Base-by-base conservation (phyloP, 2,888 invertebrate genomes). In the Trichogramma evanescens region DNA sequence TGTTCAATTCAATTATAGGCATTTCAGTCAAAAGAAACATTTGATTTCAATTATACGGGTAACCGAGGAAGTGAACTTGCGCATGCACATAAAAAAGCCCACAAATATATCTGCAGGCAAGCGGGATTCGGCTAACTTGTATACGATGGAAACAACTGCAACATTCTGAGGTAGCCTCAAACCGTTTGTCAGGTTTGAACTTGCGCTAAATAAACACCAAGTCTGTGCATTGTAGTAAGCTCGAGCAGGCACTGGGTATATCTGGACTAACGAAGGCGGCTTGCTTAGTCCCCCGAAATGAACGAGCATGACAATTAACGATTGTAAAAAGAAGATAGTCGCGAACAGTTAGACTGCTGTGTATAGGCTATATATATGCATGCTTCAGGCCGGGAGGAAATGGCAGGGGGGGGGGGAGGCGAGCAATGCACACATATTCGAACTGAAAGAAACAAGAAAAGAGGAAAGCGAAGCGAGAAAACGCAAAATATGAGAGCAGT, bases 401-500 rank as follows among this genome's bases (percentile, higher is more conserved):
- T 54, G 57, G 46, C 51, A 53, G 38, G 53, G 41, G 54, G 45
- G 40, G n/a, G n/a, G n/a, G n/a, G n/a, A 44, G 49, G 49, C 13
- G 49, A 45, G 43, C 45, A 10, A 26, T 26, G 57, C 48, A 10
- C 13, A 50, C 13, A 50, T 50, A 50, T 40, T 8, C 8, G 8
- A 9, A 42, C 42, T 51, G 46, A 51, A 57, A 64, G 63, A 65
- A 70, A 71, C 69, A 71, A 70, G 71, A 67, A 70, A 68, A 67
- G 67, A 68, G 68, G 65, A 26, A 26, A 26, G 26, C 26, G 26
- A 26, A 26, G 26, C 26, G 26, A 70, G 71, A 73, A 76, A 75
- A 73, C 71, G 70, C 74, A 70, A 77, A 76, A 77, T 77, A 77
- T 76, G 76, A 73, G 73, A 70, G 75, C 77, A 76, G 76, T 77